Conservation (phyloP, 1,140 invertebrate species). For the Camponotus floridanus region DNA sequence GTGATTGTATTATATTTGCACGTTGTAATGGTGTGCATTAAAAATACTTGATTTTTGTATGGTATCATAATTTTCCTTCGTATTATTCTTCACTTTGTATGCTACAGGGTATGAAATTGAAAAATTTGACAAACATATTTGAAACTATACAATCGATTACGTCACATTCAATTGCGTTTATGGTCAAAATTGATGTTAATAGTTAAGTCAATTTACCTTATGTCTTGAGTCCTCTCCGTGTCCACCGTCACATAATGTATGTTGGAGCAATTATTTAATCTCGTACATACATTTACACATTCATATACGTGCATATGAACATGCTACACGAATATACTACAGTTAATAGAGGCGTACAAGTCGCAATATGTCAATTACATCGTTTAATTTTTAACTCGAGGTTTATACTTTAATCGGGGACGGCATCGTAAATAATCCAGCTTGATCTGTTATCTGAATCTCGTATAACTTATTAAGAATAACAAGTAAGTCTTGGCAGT, state of each 20-base stretch:
- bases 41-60: background rate
- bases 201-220: conserved; percentile 63
- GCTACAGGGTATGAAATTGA: background rate
- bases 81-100: background rate
- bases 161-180: conserved; percentile 38
- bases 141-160: conserved; percentile 1
- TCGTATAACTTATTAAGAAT: background rate
- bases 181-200: conserved; percentile 40
- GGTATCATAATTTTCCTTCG: background rate
- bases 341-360: conserved; percentile 26
- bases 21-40: background rate
- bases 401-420: conserved; percentile 39
- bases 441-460: conserved; percentile 22
- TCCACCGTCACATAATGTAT: conserved; percentile 46
- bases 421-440: conserved; percentile 39
- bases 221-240: conserved; percentile 11
- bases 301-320: background rate
- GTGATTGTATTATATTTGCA: no score
- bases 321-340: background rate
- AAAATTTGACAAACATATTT: background rate
- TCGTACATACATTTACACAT: background rate
- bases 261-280: conserved; percentile 70
- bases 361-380: conserved; percentile 30
- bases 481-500: conserved; percentile 24
- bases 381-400: conserved; percentile 46